These are phyloP conservation scores for Hippotragus niger DNA, from an alignment of 2,113 vertebrate species.

Conservation along the genomic window DNA sequence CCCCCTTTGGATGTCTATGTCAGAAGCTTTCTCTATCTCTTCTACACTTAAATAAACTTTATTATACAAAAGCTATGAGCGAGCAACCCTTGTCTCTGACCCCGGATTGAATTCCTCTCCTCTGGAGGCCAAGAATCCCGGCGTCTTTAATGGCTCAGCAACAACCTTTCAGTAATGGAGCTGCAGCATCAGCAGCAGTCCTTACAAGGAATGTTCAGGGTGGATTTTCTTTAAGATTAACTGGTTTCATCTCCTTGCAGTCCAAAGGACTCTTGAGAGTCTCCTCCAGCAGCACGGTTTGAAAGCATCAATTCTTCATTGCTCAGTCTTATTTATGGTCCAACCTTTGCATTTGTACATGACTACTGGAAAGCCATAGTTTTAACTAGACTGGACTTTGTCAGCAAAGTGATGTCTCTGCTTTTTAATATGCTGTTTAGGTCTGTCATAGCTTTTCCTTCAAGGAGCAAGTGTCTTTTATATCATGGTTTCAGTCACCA, in stretches of 20 bases:
- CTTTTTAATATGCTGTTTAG: not conserved
- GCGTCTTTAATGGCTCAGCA: not conserved
- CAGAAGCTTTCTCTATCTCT: not conserved
- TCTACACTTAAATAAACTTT: not conserved
- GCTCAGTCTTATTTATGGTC: not conserved
- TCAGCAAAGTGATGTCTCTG: not conserved
- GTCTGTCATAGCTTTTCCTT: not conserved
- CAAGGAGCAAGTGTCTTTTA: not conserved
- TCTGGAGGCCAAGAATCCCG: not conserved
- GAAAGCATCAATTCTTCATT: not conserved
- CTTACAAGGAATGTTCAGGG: not conserved
- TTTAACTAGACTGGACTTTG: not conserved
- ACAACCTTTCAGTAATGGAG: not conserved
- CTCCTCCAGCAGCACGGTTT: not conserved
- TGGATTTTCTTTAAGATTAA: not conserved
- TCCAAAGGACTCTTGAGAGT: not conserved
- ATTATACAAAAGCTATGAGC: not conserved
- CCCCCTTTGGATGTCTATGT: not conserved
- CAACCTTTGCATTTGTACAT: not conserved
- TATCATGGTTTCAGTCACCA: not conserved
- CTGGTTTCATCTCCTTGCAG: not conserved
- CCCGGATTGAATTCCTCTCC: not conserved
- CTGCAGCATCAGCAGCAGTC: not conserved
- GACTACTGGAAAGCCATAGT: not conserved
- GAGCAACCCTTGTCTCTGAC: not conserved